phyloP scores from a whole-genome alignment of 2,113 vertebrate species.

The Antechinus stuartii region DNA sequence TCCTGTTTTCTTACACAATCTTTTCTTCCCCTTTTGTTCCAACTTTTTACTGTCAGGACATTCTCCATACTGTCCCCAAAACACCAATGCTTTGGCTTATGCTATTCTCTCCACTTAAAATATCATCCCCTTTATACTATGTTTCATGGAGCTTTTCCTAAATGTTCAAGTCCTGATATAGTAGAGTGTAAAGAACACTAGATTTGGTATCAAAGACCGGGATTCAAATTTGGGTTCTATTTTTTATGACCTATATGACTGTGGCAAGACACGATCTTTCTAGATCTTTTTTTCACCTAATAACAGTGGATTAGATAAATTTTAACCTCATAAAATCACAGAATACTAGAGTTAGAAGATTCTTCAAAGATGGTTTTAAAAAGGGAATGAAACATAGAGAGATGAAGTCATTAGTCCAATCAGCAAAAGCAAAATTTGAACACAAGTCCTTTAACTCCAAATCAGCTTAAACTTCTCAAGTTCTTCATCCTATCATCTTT shows the following conservation, averaged over 20 bases:
- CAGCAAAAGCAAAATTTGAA: neutral
- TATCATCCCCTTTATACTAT: neutral
- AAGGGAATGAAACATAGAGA: neutral
- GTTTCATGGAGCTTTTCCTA: neutral
- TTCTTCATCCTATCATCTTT: neutral
- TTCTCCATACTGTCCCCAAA: too few species aligned
- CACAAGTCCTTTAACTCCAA: neutral
- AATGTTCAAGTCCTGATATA: neutral
- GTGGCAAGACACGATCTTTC: neutral
- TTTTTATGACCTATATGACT: too few species aligned
- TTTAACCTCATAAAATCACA: neutral
- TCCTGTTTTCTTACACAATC: neutral
- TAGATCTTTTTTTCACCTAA: neutral
- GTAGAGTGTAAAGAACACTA: neutral
- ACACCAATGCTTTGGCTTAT: neutral
- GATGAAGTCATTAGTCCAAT: neutral
- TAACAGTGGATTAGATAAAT: neutral
- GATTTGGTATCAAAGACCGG: neutral
- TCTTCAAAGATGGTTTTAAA: neutral
- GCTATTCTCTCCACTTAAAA: neutral
- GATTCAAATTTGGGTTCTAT: neutral
- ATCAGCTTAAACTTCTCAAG: neutral
- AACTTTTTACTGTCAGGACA: neutral
- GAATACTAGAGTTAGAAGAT: neutral
- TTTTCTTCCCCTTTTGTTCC: neutral